Percentiles rank a stretch among this genome's conserved stretches.
These are phyloP conservation scores for Platycercus adscitus DNA, from an alignment of 2,113 vertebrate species.

Conservation along the genomic window DNA sequence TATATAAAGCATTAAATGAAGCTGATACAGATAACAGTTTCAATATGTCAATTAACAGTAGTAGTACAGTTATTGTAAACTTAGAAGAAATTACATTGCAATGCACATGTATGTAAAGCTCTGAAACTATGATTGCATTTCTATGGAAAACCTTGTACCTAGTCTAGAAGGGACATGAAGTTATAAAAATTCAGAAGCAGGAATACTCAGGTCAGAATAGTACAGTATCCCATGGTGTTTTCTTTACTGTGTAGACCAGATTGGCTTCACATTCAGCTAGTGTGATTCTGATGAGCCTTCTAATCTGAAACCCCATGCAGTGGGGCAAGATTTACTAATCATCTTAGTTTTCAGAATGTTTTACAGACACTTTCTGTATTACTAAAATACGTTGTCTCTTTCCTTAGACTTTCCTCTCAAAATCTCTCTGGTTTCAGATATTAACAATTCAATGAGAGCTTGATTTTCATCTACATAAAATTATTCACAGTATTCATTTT, in stretches of 20 bases:
- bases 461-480: conserved; percentile 9
- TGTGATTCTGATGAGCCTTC: neutral
- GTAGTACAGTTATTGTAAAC: neutral
- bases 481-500: conserved; percentile 32
- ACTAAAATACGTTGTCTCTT: neutral
- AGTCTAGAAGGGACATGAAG: neutral
- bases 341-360: neutral
- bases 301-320: neutral
- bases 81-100: neutral
- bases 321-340: neutral
- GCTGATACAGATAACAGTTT: neutral
- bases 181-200: neutral
- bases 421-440: neutral
- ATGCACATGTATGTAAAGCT: rapidly evolving
- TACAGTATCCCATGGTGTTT: neutral
- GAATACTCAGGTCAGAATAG: neutral
- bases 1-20: neutral
- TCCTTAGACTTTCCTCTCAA: neutral
- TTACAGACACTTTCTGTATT: neutral
- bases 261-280: neutral
- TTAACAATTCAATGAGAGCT: neutral
- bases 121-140: neutral
- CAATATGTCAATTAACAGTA: neutral
- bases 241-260: neutral
- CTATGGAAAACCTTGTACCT: neutral